A percentile compares a stretch with the other conserved stretches of the same genome.
Evolutionary conservation across 2,888 invertebrate species (phyloP).

Genomic region (Capitulum mitella): DNA sequence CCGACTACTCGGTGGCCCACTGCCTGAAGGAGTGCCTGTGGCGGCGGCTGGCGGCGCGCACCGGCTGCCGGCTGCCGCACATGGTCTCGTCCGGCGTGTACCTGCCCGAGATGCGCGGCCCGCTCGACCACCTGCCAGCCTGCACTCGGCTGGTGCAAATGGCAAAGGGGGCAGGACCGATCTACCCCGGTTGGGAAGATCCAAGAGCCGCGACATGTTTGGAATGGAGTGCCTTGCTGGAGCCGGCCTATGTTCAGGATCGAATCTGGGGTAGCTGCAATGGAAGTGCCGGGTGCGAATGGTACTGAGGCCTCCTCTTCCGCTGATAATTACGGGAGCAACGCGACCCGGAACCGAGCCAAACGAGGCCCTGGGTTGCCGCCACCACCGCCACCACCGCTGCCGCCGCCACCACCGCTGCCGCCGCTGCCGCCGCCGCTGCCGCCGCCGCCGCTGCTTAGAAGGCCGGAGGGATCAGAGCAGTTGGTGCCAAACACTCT

Average conservation of each 20-base stretch:
- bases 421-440: neutral
- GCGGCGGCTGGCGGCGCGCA: neutral
- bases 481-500: neutral
- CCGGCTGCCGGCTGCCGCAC: constrained; percentile 3
- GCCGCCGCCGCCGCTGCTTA: neutral
- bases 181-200: too few species aligned
- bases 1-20: neutral
- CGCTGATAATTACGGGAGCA: too few species aligned
- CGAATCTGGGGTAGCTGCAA: too few species aligned
- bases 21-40: constrained; percentile 6
- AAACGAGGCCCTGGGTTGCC: neutral
- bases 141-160: neutral
- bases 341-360: neutral
- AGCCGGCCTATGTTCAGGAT: too few species aligned
- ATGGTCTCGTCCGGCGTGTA: neutral
- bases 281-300: too few species aligned
- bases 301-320: too few species aligned
- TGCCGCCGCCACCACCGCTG: neutral
- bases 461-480: neutral
- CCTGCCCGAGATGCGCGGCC: neutral
- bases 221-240: too few species aligned
- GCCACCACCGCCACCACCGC: neutral
- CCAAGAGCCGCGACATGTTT: too few species aligned
- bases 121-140: neutral
- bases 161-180: neutral